Percentiles rank a stretch among this genome's conserved stretches.
Conservation (phyloP, 2,797 vertebrate species). For the Cichlasoma orientale region DNA sequence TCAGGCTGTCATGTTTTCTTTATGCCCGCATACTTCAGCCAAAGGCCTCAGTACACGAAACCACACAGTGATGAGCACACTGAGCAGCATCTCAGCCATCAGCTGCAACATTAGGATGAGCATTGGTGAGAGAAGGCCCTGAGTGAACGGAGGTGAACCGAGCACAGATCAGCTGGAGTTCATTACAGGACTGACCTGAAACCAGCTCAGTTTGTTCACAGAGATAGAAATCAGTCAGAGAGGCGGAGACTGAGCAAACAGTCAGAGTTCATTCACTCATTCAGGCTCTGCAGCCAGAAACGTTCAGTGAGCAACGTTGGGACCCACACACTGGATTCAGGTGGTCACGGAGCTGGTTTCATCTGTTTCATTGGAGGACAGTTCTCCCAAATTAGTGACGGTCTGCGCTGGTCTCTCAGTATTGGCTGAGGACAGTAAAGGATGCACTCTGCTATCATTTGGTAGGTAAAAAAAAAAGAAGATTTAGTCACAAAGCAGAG, state of each 20-base stretch:
- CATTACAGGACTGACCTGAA: constrained; percentile 3
- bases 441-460: neutral
- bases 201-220: neutral
- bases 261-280: constrained; percentile 26
- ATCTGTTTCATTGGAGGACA: neutral
- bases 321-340: neutral
- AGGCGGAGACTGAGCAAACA: constrained; percentile 28
- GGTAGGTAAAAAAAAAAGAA: neutral
- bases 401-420: neutral
- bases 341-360: neutral
- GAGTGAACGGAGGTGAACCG: neutral
- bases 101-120: neutral
- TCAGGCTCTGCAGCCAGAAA: neutral
- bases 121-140: neutral
- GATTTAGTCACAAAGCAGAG: neutral
- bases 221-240: neutral
- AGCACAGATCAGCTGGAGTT: constrained; percentile 3
- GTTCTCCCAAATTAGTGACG: neutral
- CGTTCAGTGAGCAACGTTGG: neutral
- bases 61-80: neutral
- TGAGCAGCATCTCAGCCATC: neutral
- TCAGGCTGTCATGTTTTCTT: neutral
- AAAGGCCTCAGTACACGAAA: neutral
- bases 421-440: neutral
- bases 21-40: neutral